A percentile compares a stretch with the other conserved stretches of the same genome.
These are phyloP conservation scores for Allophyes oxyacanthae DNA, from an alignment of 2,888 invertebrate genomes.

Conservation along the genomic window DNA sequence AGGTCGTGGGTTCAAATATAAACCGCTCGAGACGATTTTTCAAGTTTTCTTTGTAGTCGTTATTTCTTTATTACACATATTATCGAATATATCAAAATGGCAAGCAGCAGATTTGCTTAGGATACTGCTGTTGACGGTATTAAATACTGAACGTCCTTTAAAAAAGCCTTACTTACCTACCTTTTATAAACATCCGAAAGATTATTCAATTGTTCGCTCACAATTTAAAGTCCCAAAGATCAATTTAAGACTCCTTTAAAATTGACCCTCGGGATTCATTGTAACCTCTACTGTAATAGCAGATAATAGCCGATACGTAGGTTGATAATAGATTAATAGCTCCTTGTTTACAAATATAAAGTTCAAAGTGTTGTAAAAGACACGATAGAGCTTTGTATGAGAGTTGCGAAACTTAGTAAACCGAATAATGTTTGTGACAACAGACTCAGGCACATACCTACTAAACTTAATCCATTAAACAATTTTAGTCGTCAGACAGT, in stretches of 20 bases:
- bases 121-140: too few relatives aligned
- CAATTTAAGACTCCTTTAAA: conserved; percentile 18
- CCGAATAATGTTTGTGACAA: not conserved
- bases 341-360: conserved; percentile 21
- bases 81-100: too few relatives aligned
- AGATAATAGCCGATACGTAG: conserved; percentile 22
- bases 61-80: too few relatives aligned
- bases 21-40: too few relatives aligned
- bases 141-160: too few relatives aligned
- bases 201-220: not conserved
- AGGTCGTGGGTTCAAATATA: too few relatives aligned
- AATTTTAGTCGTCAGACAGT: conserved; percentile 22
- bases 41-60: too few relatives aligned
- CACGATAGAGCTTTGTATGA: conserved; percentile 5
- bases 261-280: conserved; percentile 20
- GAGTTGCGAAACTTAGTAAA: conserved; percentile 27
- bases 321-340: conserved; percentile 32
- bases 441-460: not conserved
- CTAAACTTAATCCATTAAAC: not conserved
- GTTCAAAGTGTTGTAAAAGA: conserved; percentile 15
- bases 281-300: conserved; percentile 14
- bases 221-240: conserved; percentile 22
- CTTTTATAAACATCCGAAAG: too few relatives aligned
- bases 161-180: too few relatives aligned
- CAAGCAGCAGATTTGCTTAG: too few relatives aligned